Conservation (phyloP, 1,140 invertebrate species). For the Trinorchestia longiramus region DNA sequence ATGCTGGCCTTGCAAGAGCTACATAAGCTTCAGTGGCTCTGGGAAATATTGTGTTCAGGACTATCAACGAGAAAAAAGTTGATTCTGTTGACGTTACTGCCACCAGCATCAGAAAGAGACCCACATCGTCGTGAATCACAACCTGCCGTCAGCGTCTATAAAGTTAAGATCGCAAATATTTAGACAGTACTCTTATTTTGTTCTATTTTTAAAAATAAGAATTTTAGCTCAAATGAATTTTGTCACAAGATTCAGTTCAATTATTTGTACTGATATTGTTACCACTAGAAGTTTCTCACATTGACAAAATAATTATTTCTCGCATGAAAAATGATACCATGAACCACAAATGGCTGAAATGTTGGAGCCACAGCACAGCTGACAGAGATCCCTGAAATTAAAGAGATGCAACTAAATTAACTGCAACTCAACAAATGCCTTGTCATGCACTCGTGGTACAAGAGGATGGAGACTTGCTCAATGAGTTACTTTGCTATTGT, state of each 20-base stretch:
- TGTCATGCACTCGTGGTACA: background rate
- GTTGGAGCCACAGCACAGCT: background rate
- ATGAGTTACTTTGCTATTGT: background rate
- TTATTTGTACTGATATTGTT: no score
- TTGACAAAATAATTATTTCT: background rate
- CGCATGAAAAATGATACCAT: background rate
- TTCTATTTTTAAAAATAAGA: background rate
- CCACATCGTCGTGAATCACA: background rate
- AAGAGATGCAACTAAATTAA: background rate
- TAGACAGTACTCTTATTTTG: background rate
- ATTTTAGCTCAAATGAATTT: background rate
- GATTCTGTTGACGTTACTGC: background rate
- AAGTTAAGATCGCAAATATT: background rate
- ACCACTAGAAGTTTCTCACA: background rate
- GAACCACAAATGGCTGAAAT: background rate
- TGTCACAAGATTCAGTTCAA: no score
- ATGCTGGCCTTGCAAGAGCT: background rate
- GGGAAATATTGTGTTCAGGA: background rate
- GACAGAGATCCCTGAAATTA: background rate
- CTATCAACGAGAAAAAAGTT: background rate
- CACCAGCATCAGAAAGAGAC: background rate
- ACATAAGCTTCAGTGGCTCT: background rate
- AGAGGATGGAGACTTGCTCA: background rate
- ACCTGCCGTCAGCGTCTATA: background rate
- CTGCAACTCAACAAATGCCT: background rate